phyloP scores from a whole-genome alignment of 1,140 invertebrate genomes.

The Trichonephila clavipes region DNA sequence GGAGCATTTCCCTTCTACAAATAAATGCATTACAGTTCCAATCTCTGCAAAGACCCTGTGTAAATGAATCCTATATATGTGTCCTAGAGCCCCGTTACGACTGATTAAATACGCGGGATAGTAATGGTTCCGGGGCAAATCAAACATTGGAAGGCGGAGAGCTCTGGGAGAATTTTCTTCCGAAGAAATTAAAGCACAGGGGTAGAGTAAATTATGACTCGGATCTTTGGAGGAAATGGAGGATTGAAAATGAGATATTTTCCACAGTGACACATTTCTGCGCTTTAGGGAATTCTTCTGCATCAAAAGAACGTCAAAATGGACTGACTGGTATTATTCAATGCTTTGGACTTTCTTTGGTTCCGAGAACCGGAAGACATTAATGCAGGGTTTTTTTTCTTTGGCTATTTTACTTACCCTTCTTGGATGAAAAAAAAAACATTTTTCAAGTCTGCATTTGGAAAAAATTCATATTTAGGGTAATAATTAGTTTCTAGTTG shows the following conservation, averaged over 20 bases:
- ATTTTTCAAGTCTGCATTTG: too few relatives aligned
- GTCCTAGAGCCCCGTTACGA: conserved; percentile 33
- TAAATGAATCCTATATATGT: conserved; percentile 55
- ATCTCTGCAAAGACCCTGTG: conserved; percentile 37
- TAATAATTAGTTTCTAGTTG: too few relatives aligned
- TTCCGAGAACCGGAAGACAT: too few relatives aligned
- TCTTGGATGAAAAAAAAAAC: too few relatives aligned
- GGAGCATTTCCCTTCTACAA: conserved; percentile 16
- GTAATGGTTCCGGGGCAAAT: conserved; percentile 12
- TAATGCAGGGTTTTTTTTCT: too few relatives aligned
- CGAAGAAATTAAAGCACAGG: neutral
- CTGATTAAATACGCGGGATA: conserved; percentile 58
- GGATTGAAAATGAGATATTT: neutral
- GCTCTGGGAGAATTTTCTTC: neutral
- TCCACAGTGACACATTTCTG: neutral
- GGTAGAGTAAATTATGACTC: conserved; percentile 11
- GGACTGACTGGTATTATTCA: too few relatives aligned
- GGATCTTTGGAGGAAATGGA: neutral
- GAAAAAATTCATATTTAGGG: too few relatives aligned
- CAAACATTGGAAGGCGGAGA: conserved; percentile 35
- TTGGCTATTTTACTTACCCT: too few relatives aligned
- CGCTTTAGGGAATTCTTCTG: neutral
- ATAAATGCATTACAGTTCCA: conserved; percentile 9
- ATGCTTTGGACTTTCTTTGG: too few relatives aligned
- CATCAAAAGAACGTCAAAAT: too few relatives aligned